Base-by-base conservation (phyloP, 2,888 invertebrate species). In the Drosophila neutralis region DNA sequence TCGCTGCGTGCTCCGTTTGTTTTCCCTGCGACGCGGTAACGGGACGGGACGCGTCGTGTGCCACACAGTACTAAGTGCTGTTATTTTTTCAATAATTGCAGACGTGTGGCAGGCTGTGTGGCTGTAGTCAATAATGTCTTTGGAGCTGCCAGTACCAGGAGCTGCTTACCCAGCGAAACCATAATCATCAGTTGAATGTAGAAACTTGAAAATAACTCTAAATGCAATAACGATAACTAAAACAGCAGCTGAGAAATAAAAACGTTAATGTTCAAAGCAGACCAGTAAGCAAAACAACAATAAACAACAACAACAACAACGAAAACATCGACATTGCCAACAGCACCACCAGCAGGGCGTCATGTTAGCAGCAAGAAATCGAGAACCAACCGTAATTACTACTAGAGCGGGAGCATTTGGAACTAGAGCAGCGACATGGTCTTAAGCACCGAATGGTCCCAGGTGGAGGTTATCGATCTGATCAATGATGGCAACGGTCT, bases 391-490 rank as follows among this genome's bases (percentile, higher is more conserved):
- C 42, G 52, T 49, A 49, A 54, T 45, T 67, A 73, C 63, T 29
- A 40, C 10, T 69, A 54, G 49, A 54, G 45, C 45, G 42, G 18
- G 15, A 49, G 68, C 62, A 60, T 38, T 57, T 27, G 21, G 29
- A 69, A 61, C 45, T 49, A 60, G 56, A 49, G 31, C 45, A 36
- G 54, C 70, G 90, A 73, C 86, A 95, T 95, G 95, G 95, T 95
- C 95, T 95, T 99, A 94, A 98, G 98, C 94, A 99, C 99, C 93
- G 99, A 99, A 95, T 99, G 98, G 98, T 98, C 98, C 90, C 99
- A 99, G 95, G 98, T 99, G 93, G 99, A 99, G 96, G 98, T 98
- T 91, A 98, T 99, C 93, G 99, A 99, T 94, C 95, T 99, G 90
- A 95, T 97, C 87, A 99, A 99, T 94, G 99, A 99, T 95, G 99